Conservation (phyloP, 2,797 vertebrate genomes). For the Staurois parvus region DNA sequence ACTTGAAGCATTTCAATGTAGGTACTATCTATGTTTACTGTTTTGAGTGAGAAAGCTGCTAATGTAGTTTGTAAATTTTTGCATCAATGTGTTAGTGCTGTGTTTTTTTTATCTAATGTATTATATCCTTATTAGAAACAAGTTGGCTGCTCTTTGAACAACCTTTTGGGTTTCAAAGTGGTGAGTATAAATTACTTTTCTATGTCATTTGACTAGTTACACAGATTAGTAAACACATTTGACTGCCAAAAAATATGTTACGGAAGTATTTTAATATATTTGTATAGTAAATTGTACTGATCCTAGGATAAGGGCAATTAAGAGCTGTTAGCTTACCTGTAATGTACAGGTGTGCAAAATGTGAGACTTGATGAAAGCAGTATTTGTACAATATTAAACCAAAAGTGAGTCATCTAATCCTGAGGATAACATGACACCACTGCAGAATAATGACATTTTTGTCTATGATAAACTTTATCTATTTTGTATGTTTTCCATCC, state of each 20-base stretch:
- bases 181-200: conserved; percentile 31
- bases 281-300: background rate
- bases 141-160: conserved; percentile 57
- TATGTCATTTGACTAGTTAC: conserved; percentile 28
- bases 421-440: background rate
- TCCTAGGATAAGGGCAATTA: background rate
- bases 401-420: background rate
- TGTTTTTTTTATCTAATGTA: background rate
- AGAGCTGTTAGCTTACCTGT: conserved; percentile 5
- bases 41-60: background rate
- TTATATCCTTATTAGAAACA: conserved; percentile 21
- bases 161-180: conserved; percentile 49
- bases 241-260: conserved; percentile 1
- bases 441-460: background rate
- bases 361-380: conserved; percentile 1
- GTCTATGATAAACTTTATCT: background rate
- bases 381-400: conserved; percentile 8
- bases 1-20: no score
- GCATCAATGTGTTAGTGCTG: no score
- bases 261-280: conserved; percentile 9
- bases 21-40: no score
- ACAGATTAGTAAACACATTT: background rate
- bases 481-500: background rate
- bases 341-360: background rate
- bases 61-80: background rate